Percentiles rank a stretch among this genome's conserved stretches.
Evolutionary conservation across 2,888 invertebrate species (phyloP).

Genomic region (Erpobdella octoculata): DNA sequence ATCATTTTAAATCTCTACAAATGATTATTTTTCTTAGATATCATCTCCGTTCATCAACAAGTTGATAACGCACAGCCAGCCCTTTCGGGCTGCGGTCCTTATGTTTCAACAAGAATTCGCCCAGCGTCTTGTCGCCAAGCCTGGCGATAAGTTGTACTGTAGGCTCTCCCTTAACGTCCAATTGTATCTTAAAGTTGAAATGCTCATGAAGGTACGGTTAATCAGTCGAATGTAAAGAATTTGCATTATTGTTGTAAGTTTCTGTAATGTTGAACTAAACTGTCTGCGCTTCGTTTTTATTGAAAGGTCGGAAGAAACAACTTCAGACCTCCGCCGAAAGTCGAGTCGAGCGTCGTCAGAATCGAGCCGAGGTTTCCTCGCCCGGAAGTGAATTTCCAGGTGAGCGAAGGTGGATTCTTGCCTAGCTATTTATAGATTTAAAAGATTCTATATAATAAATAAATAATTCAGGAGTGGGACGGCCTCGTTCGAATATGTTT

Average conservation of each 20-base stretch:
- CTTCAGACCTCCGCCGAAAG: conserved; percentile 95
- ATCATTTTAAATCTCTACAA: background rate
- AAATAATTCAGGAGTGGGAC: conserved; percentile 78
- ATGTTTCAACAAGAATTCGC: conserved; percentile 99
- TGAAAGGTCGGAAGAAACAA: conserved; percentile 86
- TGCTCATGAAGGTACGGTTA: conserved; percentile 76
- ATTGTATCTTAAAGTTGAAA: conserved; percentile 82
- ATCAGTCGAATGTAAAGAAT: background rate
- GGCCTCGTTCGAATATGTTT: conserved; percentile 89
- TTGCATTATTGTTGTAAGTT: background rate
- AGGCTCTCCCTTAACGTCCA: conserved; percentile 93
- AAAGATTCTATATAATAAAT: background rate
- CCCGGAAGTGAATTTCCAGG: conserved; percentile 78
- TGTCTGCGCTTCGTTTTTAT: background rate
- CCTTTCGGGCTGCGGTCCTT: conserved; percentile 76
- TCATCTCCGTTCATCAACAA: conserved; percentile 88
- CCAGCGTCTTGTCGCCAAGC: conserved; percentile 85
- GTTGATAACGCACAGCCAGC: conserved; percentile 68
- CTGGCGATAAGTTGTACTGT: conserved; percentile 93
- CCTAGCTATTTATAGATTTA: conserved; percentile 7
- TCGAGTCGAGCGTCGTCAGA: conserved; percentile 93
- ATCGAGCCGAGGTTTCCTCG: conserved; percentile 95
- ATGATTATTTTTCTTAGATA: conserved; percentile 46
- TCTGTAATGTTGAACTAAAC: too few species aligned
- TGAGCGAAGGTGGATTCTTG: conserved; percentile 34